Conservation (phyloP, 2,888 invertebrate species). For the Pyrrhia umbra region DNA sequence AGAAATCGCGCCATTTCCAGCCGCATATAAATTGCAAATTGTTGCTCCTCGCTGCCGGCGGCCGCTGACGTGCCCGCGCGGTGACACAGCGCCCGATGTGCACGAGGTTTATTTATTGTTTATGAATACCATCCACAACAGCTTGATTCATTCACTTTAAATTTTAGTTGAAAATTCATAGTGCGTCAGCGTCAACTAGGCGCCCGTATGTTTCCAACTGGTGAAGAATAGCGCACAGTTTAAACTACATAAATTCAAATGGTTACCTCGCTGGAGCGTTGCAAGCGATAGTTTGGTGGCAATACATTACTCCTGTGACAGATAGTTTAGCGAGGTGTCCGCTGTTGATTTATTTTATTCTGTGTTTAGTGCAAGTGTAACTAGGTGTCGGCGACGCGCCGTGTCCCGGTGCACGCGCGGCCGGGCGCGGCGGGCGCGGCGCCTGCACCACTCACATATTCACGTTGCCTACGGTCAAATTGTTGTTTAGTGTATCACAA, state of each 20-base stretch:
- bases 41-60: slow-evolving; percentile 5
- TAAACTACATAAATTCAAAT: slow-evolving; percentile 56
- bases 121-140: slow-evolving; percentile 11
- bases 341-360: slow-evolving; percentile 60
- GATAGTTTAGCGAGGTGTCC: slow-evolving; percentile 55
- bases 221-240: slow-evolving; percentile 47
- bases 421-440: background rate
- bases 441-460: slow-evolving; percentile 22
- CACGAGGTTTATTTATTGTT: slow-evolving; percentile 33
- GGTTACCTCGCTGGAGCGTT: slow-evolving; percentile 33
- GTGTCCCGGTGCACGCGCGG: slow-evolving; percentile 10
- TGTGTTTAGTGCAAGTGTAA: slow-evolving; percentile 50
- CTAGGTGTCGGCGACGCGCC: slow-evolving; percentile 26
- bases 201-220: slow-evolving; percentile 31
- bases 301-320: slow-evolving; percentile 53
- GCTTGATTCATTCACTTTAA: slow-evolving; percentile 2
- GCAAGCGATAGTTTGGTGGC: slow-evolving; percentile 37
- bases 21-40: slow-evolving; percentile 52
- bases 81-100: background rate
- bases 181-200: background rate
- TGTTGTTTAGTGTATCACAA: slow-evolving; percentile 20
- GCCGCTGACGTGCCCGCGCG: slow-evolving; percentile 20
- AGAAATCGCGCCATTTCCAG: slow-evolving; percentile 24
- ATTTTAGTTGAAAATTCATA: background rate
- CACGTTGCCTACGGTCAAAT: slow-evolving; percentile 21